Conservation (phyloP, 2,888 invertebrate species). For the Beris chalybata region DNA sequence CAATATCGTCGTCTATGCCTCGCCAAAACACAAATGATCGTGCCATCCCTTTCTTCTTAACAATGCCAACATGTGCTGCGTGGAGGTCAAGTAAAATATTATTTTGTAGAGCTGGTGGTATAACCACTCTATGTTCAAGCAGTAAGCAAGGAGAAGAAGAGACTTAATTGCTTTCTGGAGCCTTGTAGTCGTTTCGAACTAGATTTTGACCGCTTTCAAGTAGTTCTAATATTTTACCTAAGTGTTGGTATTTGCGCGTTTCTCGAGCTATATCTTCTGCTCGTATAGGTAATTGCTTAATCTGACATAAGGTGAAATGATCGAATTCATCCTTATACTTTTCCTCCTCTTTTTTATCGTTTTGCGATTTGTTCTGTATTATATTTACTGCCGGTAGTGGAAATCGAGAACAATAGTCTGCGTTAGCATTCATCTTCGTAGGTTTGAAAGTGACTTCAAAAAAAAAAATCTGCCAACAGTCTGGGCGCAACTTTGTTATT, state of each 20-base stretch:
- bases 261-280: conserved; percentile 31
- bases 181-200: background rate
- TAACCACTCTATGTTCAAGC: conserved; percentile 14
- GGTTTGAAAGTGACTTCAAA: conserved; percentile 8
- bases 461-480: too few relatives aligned
- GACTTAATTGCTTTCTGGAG: conserved; percentile 6
- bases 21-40: conserved; percentile 20
- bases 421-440: conserved; percentile 14
- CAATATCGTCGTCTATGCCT: conserved; percentile 14
- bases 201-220: conserved; percentile 29
- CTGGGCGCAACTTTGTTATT: too few relatives aligned
- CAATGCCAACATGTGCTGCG: conserved; percentile 14
- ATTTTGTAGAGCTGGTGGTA: background rate
- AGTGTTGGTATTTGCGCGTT: conserved; percentile 32
- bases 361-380: too few relatives aligned
- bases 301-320: conserved; percentile 35
- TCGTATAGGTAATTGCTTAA: conserved; percentile 37
- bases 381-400: background rate
- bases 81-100: conserved; percentile 5
- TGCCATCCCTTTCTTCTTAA: conserved; percentile 15
- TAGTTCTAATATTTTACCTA: conserved; percentile 35
- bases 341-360: conserved; percentile 7
- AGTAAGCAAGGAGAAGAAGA: background rate
- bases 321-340: conserved; percentile 35
- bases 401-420: conserved; percentile 15